Evolutionary conservation across 2,888 invertebrate genomes (phyloP), one percentile per base, ranked within the genome.

Genomic region (Thymelicus sylvestris): DNA sequence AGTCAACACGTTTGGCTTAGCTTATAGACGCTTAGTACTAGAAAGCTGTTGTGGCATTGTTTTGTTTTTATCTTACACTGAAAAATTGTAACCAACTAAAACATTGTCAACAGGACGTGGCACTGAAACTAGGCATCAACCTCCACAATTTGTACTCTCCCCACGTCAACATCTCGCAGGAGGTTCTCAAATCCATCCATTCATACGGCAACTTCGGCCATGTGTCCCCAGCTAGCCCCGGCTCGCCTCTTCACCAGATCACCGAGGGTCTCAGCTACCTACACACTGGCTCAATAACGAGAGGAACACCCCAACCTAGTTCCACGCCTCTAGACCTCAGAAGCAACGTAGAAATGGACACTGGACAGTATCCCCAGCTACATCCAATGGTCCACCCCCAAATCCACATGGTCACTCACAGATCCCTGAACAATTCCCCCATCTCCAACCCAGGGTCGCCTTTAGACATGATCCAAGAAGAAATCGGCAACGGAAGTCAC

Each of bases 381-480:
- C 86, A 86, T 8, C 95, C 95, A 0, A 79, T 90, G 74, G 81
- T 90, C 0, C 92, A 92, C 67, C 90, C 93, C 0, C 94, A 90
- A 74, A 79, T 93, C 4, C 93, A 92, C 74, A 78, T 88, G 73
- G 89, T 92, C 0, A 84, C 93, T 0, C 95, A 95, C 75, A 84
- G 95, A 65, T 95, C 95, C 0, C 80, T 95, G 8, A 95, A 95
- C 66, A 95, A 95, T 81, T 95, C 95, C 0, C 95, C 95, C 0
- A 95, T 95, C 1, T 95, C 95, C 6, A 95, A 95, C 81, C 95
- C 95, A 0, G 95, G 95, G 0, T 96, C 96, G 72, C 96, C 96
- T 0, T 84, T 97, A 71, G 97, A 97, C 81, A 97, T 97, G 95
- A 97, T 97, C 63, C 97, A 96, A 41, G 93, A 93, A 39, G 93